A percentile compares a stretch with the other conserved stretches of the same genome.
phyloP scores from a whole-genome alignment of 2,113 vertebrate species.

The Oreochromis spilurus region DNA sequence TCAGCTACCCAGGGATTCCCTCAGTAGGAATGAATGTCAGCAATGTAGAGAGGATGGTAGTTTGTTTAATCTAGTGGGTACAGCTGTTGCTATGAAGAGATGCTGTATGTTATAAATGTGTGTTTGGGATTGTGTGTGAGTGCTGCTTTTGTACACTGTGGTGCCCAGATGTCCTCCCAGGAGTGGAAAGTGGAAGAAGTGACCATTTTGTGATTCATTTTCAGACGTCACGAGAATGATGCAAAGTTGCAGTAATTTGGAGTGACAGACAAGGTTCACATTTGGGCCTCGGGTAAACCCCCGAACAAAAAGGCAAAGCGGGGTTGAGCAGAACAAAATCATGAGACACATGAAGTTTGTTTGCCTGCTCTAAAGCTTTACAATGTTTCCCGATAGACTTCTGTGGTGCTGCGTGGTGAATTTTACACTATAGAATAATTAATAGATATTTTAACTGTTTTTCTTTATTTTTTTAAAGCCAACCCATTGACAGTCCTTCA shows the following conservation, averaged over 20 bases:
- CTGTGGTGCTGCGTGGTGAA: neutral
- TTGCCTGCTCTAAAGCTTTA: neutral
- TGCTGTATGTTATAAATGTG: neutral
- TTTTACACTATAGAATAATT: neutral
- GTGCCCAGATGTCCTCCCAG: neutral
- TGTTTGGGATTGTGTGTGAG: neutral
- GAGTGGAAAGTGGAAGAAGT: constrained; percentile 50
- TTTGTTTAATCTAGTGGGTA: constrained; percentile 51
- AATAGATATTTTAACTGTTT: neutral
- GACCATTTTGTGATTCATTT: constrained; percentile 25
- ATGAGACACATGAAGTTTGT: neutral
- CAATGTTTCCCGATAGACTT: neutral
- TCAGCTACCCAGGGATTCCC: constrained; percentile 45
- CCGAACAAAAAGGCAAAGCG: neutral
- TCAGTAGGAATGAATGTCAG: constrained; percentile 59
- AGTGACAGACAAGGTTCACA: neutral
- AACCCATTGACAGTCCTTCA: neutral
- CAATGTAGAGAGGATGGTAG: constrained; percentile 40
- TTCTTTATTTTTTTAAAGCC: neutral
- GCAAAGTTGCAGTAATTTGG: neutral
- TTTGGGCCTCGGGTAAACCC: neutral
- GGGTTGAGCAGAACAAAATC: neutral
- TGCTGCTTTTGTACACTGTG: neutral
- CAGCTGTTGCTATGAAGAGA: constrained; percentile 26
- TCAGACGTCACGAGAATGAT: constrained; percentile 4